These are phyloP conservation scores for Caenorhabditis virilis DNA, from an alignment of 2,888 invertebrate genomes.

Conservation along the genomic window DNA sequence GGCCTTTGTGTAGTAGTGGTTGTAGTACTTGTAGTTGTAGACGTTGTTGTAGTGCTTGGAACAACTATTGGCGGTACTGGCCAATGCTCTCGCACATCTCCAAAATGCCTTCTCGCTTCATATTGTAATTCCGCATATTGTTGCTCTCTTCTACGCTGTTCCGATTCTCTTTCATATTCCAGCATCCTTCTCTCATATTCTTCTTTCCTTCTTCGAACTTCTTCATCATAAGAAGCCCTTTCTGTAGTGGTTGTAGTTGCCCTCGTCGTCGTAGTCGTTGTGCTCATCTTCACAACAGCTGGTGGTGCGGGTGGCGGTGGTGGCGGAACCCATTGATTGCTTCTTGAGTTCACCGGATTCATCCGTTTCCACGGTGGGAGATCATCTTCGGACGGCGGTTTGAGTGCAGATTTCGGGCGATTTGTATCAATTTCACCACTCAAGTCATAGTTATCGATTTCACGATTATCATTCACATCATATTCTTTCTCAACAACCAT, in stretches of 20 bases:
- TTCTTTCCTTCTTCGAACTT: not conserved
- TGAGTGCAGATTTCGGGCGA: too few relatives aligned
- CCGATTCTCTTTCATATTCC: not conserved
- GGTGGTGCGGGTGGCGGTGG: not conserved
- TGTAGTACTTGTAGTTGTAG: not conserved
- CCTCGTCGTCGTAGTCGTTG: not conserved
- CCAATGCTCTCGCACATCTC: not conserved
- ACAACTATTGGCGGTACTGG: not conserved
- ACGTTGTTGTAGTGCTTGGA: not conserved
- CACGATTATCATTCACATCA: not conserved
- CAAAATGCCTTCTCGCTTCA: not conserved
- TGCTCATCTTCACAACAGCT: not conserved
- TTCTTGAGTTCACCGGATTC: not conserved
- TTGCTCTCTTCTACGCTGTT: not conserved
- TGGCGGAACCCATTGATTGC: not conserved
- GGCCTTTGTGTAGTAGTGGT: not conserved
- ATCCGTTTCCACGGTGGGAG: not conserved
- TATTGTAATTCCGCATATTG: not conserved
- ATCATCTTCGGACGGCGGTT: too few relatives aligned
- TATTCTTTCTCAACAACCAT: not conserved
- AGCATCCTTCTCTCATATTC: not conserved
- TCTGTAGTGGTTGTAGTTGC: not conserved
- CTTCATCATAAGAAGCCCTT: conserved; percentile 4
- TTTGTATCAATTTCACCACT: too few relatives aligned
- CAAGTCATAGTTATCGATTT: too few relatives aligned